Conservation (phyloP, 2,113 vertebrate species). For the Alectura lathami region DNA sequence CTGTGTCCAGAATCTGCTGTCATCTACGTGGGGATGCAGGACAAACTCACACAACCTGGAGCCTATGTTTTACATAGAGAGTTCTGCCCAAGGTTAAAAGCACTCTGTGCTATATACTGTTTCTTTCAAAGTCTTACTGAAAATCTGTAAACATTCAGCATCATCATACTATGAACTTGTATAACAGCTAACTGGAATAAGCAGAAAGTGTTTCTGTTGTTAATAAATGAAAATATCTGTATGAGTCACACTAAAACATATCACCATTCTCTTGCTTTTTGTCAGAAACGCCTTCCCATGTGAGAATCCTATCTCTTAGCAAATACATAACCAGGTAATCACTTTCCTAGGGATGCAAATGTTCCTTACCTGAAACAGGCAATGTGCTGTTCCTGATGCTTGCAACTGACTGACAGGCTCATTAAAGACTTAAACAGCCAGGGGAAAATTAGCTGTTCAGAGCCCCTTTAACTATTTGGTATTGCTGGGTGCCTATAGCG, state of each 20-base stretch:
- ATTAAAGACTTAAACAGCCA: neutral
- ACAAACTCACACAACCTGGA: neutral
- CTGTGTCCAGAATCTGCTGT: neutral
- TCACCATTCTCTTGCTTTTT: neutral
- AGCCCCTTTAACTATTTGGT: slow-evolving; percentile 8
- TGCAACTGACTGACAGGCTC: neutral
- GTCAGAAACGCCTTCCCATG: neutral
- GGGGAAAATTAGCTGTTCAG: neutral
- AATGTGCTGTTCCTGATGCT: neutral
- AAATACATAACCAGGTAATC: neutral
- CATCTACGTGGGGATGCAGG: neutral
- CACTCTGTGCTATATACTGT: neutral
- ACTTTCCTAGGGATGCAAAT: neutral
- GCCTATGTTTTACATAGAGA: neutral
- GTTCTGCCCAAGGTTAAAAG: neutral
- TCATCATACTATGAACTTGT: neutral
- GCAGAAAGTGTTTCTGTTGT: neutral
- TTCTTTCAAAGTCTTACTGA: neutral
- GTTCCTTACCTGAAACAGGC: neutral
- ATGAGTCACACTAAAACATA: neutral
- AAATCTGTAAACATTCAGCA: neutral
- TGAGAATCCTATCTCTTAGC: neutral
- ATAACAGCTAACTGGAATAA: neutral
- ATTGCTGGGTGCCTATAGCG: slow-evolving; percentile 27
- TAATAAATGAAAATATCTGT: neutral